Evolutionary conservation across 2,797 vertebrate genomes (phyloP), one percentile per base, ranked within the genome.

Genomic region (Coilia nasus): DNA sequence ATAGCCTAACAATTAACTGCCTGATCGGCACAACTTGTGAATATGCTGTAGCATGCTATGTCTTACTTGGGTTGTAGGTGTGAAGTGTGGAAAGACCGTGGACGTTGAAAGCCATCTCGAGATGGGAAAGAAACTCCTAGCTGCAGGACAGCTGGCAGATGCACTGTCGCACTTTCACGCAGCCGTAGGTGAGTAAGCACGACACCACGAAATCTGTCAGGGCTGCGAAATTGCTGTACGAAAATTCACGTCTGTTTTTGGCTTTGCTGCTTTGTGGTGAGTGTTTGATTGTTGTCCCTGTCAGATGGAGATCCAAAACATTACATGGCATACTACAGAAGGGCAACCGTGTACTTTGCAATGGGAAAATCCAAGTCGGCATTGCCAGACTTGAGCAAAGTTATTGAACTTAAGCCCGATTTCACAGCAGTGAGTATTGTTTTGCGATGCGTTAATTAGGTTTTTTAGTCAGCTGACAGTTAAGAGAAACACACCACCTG

Each of bases 351-450:
- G 35, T 99, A 96, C 90, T 94, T 99, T 60, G 98, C 98, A 23
- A 98, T 98, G 98, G 98, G 98, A 81, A 99, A 98, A 91, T 99
- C 98, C 4, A 99, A 99, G 93, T 98, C 98, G 75, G 98, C 98
- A 21, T 95, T 99, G 90, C 98, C 97, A 0, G 98, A 99, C 90
- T 91, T 99, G 88, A 98, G 97, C 93, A 97, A 94, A 96, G 98
- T 99, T 89, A 97, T 99, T 90, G 97, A 99, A 89, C 95, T 99
- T 89, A 99, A 99, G 94, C 96, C 98, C 88, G 98, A 99, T 91
- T 99, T 99, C 92, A 99, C 97, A 92, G 97, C 97, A 83, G 98
- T 99, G 93, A 97, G 98, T 93, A 85, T 54, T 54, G 62, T n/a
- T 81, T 25, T 64, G 60, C 7, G 60, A 64, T 60, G 17, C 19